Evolutionary conservation across 2,113 vertebrate genomes (phyloP).

Genomic region (Chaetodon auriga): DNA sequence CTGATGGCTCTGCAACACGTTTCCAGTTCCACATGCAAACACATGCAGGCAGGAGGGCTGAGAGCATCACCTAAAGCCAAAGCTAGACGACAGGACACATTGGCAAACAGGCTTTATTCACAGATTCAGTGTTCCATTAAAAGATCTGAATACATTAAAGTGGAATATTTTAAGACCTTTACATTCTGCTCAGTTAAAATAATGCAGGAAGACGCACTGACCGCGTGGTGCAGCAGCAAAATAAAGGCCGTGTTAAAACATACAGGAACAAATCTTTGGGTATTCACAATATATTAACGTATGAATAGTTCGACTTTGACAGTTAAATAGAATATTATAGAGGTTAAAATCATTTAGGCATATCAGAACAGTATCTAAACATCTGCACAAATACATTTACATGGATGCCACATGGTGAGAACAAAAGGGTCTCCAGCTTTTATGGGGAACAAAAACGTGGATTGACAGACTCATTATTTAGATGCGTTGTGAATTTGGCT

Average conservation of each 20-base stretch:
- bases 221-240: neutral
- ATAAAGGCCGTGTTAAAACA: neutral
- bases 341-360: neutral
- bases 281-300: neutral
- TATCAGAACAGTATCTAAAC: neutral
- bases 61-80: neutral
- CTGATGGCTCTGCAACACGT: too few species aligned
- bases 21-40: neutral
- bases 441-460: neutral
- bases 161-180: neutral
- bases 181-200: slow-evolving; percentile 11
- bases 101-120: slow-evolving; percentile 35
- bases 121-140: neutral
- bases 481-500: neutral
- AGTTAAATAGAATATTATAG: neutral
- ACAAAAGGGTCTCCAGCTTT: neutral
- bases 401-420: neutral
- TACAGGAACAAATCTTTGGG: neutral
- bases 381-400: neutral
- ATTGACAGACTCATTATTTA: neutral
- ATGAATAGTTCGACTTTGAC: neutral
- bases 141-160: neutral
- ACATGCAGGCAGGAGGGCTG: neutral
- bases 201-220: neutral
- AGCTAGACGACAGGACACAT: neutral